A percentile compares a stretch with the other conserved stretches of the same genome.
Conservation (phyloP, 2,888 invertebrate genomes). For the Melinaea marsaeus region DNA sequence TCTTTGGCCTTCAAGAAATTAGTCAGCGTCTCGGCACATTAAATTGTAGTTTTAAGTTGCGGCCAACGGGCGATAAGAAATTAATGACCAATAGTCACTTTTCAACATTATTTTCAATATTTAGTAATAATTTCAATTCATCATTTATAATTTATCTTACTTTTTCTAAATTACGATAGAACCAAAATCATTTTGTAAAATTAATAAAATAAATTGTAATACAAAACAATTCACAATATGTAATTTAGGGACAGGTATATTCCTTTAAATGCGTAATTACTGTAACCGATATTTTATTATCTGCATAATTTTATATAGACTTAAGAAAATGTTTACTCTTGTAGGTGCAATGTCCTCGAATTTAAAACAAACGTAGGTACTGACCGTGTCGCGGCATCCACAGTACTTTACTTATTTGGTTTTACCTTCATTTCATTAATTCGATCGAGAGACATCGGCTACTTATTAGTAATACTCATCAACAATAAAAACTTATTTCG, state of each 20-base stretch:
- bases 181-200: no score
- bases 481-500: slow-evolving; percentile 28
- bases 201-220: no score
- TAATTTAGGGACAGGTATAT: background rate
- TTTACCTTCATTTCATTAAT: slow-evolving; percentile 39
- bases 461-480: slow-evolving; percentile 24
- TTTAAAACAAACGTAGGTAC: slow-evolving; percentile 19
- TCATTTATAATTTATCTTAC: no score
- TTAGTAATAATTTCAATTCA: background rate
- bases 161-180: no score
- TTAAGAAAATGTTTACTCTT: background rate
- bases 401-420: slow-evolving; percentile 32
- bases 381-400: slow-evolving; percentile 19
- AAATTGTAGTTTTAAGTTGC: slow-evolving; percentile 39
- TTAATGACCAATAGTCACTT: background rate
- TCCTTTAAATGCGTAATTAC: background rate
- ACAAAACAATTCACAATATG: no score
- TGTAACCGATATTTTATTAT: background rate
- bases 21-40: slow-evolving; percentile 58
- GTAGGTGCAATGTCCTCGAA: slow-evolving; percentile 24
- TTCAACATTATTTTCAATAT: background rate
- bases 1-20: slow-evolving; percentile 72
- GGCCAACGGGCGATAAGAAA: slow-evolving; percentile 13
- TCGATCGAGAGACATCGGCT: slow-evolving; percentile 22
- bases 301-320: no score